A percentile compares a stretch with the other conserved stretches of the same genome.
Evolutionary conservation across 1,140 invertebrate genomes (phyloP).

Genomic region (Elymnias hypermnestra): DNA sequence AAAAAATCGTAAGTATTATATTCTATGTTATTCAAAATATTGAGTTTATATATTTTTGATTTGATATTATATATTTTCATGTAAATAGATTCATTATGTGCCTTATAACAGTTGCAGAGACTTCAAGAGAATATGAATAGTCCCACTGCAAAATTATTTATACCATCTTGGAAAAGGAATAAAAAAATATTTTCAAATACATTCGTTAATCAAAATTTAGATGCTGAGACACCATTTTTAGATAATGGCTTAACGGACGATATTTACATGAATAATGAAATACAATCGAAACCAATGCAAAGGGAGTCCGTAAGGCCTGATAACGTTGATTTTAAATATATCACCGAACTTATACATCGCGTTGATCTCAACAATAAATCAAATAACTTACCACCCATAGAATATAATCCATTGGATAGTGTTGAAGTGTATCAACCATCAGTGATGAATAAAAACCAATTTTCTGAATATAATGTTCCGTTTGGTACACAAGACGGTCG

Average conservation of each 20-base stretch:
- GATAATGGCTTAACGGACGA: conserved; percentile 13
- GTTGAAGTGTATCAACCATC: conserved; percentile 16
- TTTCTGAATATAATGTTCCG: conserved; percentile 13
- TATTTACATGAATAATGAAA: conserved; percentile 17
- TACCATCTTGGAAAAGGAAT: conserved; percentile 17
- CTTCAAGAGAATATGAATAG: conserved; percentile 27
- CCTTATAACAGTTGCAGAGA: conserved; percentile 26
- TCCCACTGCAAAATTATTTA: conserved; percentile 7
- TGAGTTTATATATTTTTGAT: neutral
- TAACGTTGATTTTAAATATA: conserved; percentile 58
- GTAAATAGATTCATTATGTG: too few relatives aligned
- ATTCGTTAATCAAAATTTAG: conserved; percentile 8
- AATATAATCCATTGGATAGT: conserved; percentile 22
- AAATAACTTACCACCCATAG: conserved; percentile 17
- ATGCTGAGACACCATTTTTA: conserved; percentile 10
- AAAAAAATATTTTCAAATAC: conserved; percentile 17
- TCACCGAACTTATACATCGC: conserved; percentile 53
- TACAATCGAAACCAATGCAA: conserved; percentile 10
- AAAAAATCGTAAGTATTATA: conserved; percentile 28
- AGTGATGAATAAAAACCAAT: conserved; percentile 11
- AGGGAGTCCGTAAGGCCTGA: conserved; percentile 12
- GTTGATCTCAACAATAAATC: conserved; percentile 30
- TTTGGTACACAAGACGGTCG: conserved; percentile 10
- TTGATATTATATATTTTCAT: neutral
- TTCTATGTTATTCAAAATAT: neutral